These are phyloP conservation scores for Cinclus mexicanus DNA, from an alignment of 2,113 vertebrate genomes.

Conservation along the genomic window DNA sequence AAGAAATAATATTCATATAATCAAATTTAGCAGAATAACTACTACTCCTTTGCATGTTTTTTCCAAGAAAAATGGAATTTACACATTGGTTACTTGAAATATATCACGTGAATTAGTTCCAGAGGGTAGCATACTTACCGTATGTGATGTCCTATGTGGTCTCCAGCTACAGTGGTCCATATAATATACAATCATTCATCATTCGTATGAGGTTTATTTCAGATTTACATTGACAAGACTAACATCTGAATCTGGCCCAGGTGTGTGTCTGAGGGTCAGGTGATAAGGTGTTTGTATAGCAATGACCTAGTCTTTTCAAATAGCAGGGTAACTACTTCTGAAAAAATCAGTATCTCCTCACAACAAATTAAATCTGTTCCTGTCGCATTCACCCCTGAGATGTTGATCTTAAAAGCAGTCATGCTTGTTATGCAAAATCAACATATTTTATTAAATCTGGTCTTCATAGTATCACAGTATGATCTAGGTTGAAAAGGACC, in stretches of 20 bases:
- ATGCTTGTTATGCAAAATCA: conserved; percentile 6
- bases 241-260: background rate
- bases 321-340: background rate
- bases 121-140: background rate
- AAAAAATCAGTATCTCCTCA: background rate
- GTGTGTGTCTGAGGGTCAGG: background rate
- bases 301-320: conserved; percentile 37
- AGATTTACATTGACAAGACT: background rate
- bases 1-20: background rate
- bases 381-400: background rate
- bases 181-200: background rate
- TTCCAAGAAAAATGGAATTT: background rate
- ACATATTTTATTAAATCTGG: conserved; percentile 7
- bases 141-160: background rate
- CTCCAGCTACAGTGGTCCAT: background rate
- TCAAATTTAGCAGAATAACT: background rate
- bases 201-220: background rate
- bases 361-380: conserved; percentile 15
- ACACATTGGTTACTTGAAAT: background rate
- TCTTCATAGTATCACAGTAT: background rate
- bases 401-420: conserved; percentile 11
- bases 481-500: background rate
- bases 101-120: background rate
- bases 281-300: background rate
- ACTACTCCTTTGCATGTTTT: background rate